These are phyloP conservation scores for Lycaon pictus DNA, from an alignment of 2,113 vertebrate species.

Conservation along the genomic window DNA sequence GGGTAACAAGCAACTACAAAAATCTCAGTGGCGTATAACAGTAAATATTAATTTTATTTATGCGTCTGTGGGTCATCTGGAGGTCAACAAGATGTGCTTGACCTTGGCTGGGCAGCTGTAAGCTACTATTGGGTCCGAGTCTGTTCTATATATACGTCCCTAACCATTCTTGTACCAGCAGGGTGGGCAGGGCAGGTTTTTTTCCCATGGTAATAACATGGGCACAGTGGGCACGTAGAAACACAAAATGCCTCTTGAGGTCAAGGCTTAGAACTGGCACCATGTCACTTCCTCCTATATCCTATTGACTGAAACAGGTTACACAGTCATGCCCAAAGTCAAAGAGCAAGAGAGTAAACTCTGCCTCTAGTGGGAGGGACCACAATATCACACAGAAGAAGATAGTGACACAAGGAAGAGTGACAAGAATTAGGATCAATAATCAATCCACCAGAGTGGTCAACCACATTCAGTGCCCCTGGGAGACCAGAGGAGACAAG, in stretches of 20 bases:
- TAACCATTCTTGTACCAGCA: neutral
- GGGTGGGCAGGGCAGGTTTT: neutral
- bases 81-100: neutral
- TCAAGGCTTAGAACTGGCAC: neutral
- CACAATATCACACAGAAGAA: neutral
- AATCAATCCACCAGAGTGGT: neutral
- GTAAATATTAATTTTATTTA: neutral
- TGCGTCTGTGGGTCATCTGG: neutral
- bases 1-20: constrained; percentile 36
- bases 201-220: neutral
- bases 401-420: neutral
- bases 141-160: neutral
- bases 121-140: neutral
- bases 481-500: neutral
- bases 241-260: neutral
- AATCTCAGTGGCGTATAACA: constrained; percentile 2
- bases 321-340: neutral
- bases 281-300: neutral
- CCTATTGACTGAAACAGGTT: neutral
- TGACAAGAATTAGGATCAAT: neutral
- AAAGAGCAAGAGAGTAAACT: neutral
- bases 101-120: neutral
- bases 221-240: neutral
- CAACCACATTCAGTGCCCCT: neutral
- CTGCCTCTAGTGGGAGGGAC: neutral